Conservation (phyloP, 2,113 vertebrate species). For the Macrotis lagotis region DNA sequence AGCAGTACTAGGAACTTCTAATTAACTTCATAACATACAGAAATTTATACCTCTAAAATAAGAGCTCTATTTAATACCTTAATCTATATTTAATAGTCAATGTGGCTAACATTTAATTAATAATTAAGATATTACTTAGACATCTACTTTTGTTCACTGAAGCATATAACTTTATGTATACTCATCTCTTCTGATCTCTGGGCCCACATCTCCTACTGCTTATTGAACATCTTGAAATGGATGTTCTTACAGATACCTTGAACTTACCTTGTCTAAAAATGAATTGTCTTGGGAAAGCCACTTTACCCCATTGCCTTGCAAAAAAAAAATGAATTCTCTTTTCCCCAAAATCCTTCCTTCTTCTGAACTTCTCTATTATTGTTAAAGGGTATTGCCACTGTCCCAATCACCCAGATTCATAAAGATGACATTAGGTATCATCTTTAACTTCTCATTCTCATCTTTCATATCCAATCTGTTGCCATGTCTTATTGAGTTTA, state of each 20-base stretch:
- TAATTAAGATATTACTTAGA: neutral
- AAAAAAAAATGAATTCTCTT: neutral
- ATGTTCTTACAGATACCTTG: neutral
- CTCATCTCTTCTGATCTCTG: neutral
- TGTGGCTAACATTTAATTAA: neutral
- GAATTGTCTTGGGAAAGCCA: no score
- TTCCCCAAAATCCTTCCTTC: neutral
- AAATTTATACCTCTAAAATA: neutral
- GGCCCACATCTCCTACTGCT: neutral
- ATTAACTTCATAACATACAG: neutral
- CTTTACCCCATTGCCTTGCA: no score
- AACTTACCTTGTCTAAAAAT: neutral
- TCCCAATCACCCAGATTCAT: neutral
- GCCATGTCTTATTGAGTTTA: neutral
- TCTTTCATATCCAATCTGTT: neutral
- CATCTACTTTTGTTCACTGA: neutral
- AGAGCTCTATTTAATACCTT: neutral
- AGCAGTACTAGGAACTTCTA: neutral
- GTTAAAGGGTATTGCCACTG: neutral
- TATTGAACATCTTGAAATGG: neutral
- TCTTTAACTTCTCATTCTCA: neutral
- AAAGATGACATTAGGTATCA: neutral
- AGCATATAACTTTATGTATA: neutral
- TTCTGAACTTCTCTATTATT: neutral
- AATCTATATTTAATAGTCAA: neutral